These are phyloP conservation scores for Aix galericulata DNA, from an alignment of 2,113 vertebrate genomes.

Conservation along the genomic window DNA sequence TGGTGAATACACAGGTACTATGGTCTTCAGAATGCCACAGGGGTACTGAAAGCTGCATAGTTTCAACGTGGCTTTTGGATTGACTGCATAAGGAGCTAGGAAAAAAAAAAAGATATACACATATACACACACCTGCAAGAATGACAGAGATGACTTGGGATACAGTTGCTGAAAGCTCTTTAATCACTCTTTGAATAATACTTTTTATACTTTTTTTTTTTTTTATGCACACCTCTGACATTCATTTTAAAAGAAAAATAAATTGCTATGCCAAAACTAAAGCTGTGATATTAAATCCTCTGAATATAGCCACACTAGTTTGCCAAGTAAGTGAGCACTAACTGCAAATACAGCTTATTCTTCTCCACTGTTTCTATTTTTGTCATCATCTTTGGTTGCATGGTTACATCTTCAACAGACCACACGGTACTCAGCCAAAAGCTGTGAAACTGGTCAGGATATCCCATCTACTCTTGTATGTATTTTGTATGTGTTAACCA, in stretches of 20 bases:
- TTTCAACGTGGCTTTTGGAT: background rate
- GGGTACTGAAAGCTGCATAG: background rate
- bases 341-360: background rate
- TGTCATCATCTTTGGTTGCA: background rate
- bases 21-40: background rate
- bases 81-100: background rate
- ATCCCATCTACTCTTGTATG: background rate
- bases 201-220: background rate
- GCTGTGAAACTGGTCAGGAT: background rate
- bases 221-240: background rate
- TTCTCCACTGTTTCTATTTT: background rate
- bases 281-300: background rate
- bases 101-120: background rate
- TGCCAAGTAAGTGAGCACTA: background rate
- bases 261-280: background rate
- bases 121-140: background rate
- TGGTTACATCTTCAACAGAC: background rate
- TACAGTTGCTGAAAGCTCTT: background rate
- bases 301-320: fast-evolving
- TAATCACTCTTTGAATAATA: background rate
- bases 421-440: background rate
- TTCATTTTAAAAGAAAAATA: background rate
- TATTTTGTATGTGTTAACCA: background rate
- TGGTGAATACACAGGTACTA: background rate
- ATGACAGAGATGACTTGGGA: background rate